A percentile compares a stretch with the other conserved stretches of the same genome.
phyloP scores from a whole-genome alignment of 2,888 invertebrate genomes.

The Synanthedon formicaeformis region DNA sequence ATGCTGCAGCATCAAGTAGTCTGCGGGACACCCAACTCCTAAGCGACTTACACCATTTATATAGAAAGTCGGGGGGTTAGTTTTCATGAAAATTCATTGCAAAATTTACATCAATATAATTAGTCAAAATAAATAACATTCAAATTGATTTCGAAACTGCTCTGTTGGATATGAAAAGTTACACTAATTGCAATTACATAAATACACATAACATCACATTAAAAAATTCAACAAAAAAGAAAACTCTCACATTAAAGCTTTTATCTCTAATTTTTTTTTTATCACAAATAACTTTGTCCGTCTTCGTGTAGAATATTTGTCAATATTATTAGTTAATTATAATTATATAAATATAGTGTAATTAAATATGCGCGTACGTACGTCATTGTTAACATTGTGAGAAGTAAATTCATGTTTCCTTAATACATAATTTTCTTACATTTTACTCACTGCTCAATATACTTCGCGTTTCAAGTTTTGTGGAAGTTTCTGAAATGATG shows the following conservation, averaged over 20 bases:
- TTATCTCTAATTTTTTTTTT: constrained; percentile 28
- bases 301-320: constrained; percentile 4
- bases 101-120: no score
- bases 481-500: constrained; percentile 33
- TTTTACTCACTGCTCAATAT: constrained; percentile 17
- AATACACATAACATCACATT: neutral
- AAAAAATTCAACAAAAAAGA: neutral
- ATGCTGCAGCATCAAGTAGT: no score
- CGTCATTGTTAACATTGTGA: neutral
- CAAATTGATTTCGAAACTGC: no score
- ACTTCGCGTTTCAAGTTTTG: constrained; percentile 31
- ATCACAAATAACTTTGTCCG: constrained; percentile 38
- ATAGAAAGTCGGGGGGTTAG: no score
- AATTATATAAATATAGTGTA: neutral
- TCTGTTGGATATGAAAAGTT: neutral
- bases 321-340: neutral
- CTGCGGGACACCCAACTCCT: no score
- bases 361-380: neutral
- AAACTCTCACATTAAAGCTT: constrained; percentile 25
- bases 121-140: no score
- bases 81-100: no score
- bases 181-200: neutral
- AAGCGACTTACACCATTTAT: no score
- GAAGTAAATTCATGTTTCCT: neutral
- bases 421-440: constrained; percentile 4